Percentiles rank a stretch among this genome's conserved stretches.
These are phyloP conservation scores for Stenolophus ochropezus DNA, from an alignment of 2,888 invertebrate genomes.

Conservation along the genomic window DNA sequence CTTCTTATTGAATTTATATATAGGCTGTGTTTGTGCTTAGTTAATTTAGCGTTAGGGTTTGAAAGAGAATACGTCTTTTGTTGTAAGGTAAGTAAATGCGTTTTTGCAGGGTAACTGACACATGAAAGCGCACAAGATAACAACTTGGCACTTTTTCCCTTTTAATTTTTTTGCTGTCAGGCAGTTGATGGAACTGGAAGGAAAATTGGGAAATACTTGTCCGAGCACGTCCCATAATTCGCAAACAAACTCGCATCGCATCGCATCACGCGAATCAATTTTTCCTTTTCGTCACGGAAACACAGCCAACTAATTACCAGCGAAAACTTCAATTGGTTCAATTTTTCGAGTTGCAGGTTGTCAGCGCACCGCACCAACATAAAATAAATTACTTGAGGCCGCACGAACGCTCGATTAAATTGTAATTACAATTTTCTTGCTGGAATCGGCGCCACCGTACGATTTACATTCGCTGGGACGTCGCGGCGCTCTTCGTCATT, in stretches of 20 bases:
- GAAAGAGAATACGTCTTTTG: not conserved
- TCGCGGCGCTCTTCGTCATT: not conserved
- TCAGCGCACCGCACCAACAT: slow-evolving; percentile 55
- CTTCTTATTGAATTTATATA: not conserved
- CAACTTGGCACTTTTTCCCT: slow-evolving; percentile 30
- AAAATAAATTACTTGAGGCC: slow-evolving; percentile 56
- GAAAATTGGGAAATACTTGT: slow-evolving; percentile 24
- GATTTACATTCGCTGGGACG: not conserved
- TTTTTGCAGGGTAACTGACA: slow-evolving; percentile 28
- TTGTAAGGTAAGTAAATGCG: slow-evolving; percentile 7
- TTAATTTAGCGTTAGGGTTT: not conserved
- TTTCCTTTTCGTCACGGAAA: slow-evolving; percentile 46
- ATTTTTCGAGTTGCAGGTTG: slow-evolving; percentile 55
- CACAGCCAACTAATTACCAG: slow-evolving; percentile 50
- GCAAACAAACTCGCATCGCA: slow-evolving; percentile 9
- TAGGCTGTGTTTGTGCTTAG: not conserved
- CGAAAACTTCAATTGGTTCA: slow-evolving; percentile 57
- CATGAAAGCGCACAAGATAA: slow-evolving; percentile 30
- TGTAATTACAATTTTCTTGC: slow-evolving; percentile 59
- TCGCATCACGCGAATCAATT: slow-evolving; percentile 45
- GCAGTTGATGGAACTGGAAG: slow-evolving; percentile 26
- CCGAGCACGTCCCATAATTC: slow-evolving; percentile 36
- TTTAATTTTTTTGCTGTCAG: slow-evolving; percentile 36
- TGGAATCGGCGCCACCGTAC: not conserved
- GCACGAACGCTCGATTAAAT: slow-evolving; percentile 58